These are phyloP conservation scores for Drosophila pandora DNA, from an alignment of 1,140 invertebrate species.

Conservation along the genomic window DNA sequence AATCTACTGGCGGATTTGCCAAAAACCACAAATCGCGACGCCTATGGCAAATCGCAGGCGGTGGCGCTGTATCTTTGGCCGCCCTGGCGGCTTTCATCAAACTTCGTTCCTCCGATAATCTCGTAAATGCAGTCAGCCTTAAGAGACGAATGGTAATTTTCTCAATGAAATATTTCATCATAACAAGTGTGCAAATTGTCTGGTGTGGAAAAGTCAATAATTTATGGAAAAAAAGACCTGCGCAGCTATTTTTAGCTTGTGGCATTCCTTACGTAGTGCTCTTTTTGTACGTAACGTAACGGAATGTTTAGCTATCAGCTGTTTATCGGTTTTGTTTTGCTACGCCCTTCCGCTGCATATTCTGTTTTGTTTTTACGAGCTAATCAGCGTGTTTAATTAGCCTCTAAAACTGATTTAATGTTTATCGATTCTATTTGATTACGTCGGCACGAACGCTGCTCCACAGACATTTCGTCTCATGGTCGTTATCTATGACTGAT, in stretches of 20 bases:
- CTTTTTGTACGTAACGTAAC: constrained; percentile 16
- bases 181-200: constrained; percentile 19
- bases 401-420: constrained; percentile 22
- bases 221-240: constrained; percentile 66
- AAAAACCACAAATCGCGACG: constrained; percentile 20
- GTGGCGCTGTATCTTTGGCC: constrained; percentile 54
- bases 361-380: constrained; percentile 18
- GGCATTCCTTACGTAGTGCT: constrained; percentile 57
- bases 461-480: constrained; percentile 40
- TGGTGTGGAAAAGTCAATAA: constrained; percentile 71
- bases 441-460: constrained; percentile 5
- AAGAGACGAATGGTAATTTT: constrained; percentile 64
- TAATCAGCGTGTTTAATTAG: constrained; percentile 25
- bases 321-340: constrained; percentile 60
- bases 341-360: constrained; percentile 55
- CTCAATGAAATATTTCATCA: background rate
- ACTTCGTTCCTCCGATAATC: constrained; percentile 44
- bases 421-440: background rate
- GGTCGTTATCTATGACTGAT: constrained; percentile 43
- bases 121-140: constrained; percentile 53
- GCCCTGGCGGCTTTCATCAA: constrained; percentile 58
- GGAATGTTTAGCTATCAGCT: constrained; percentile 48
- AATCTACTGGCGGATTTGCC: constrained; percentile 12
- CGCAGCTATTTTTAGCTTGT: constrained; percentile 80
- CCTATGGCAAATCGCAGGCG: constrained; percentile 45